Evolutionary conservation across 2,888 invertebrate species (phyloP), one percentile per base, ranked within the genome.

Genomic region (Actias luna): DNA sequence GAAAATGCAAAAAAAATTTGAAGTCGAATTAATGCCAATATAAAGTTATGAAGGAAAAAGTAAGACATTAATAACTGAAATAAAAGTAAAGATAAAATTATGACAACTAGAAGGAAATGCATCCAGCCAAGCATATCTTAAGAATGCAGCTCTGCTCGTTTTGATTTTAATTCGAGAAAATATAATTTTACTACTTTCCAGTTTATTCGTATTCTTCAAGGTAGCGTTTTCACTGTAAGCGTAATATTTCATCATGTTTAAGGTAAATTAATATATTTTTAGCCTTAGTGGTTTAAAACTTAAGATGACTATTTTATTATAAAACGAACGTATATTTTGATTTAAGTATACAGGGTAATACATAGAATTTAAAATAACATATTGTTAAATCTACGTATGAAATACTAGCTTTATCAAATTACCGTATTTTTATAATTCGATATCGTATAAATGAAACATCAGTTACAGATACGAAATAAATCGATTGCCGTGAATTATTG

Each of bases 51-150:
- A 72, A 72, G 69, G 69, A 76, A 75, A 79, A 82, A 77, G 73
- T 78, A 74, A 79, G 80, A 73, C 73, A 76, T 78, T 79, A 78
- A 80, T 81, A 82, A 83, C 77, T 81, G 78, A 80, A 61, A 61
- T 61, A 61, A 61, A 83, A 76, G 76, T 76, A 78, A 81, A 84
- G 83, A 85, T 84, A 84, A 84, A 85, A 84, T 77, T 82, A 79
- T 85, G 85, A 83, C 86, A 82, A 83, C 79, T 75, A 73, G 80
- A 77, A 82, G 84, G 84, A 84, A 86, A 79, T 79, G 77, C 67
- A 77, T 74, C 79, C 80, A 82, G 77, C 83, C 74, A 71, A 78
- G 82, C 85, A 81, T 80, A 81, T 83, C 83, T 80, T 78, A 78
- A 80, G 78, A 82, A 84, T 82, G 85, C 85, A 82, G 77, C 78